Evolutionary conservation across 1,140 invertebrate species (phyloP), one percentile per base, ranked within the genome.

Genomic region (Aleiodes sp.): DNA sequence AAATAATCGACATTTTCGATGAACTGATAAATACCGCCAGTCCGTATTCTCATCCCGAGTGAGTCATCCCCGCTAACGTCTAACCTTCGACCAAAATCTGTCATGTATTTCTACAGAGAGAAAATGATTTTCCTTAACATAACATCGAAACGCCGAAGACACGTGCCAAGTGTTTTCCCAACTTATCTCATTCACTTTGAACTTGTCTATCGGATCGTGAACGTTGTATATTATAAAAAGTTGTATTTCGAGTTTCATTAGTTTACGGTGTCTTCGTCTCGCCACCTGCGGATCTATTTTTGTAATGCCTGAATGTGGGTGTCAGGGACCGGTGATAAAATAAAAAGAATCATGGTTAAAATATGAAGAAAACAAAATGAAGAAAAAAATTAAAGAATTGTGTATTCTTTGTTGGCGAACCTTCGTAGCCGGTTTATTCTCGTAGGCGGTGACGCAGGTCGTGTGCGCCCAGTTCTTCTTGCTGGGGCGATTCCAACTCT

Each of bases 231-330:
- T 6, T 35, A 35, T 35, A 10, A 10, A 6, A 35, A 6, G 4
- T 24, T 6, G 46, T 52, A 24, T 26, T 16, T 24, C 46, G 46
- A 16, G 46, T 52, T 52, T 24, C 26, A 16, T 21, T 16, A 52
- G 2, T 52, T 52, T 52, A 52, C 26, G 46, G 9, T 24, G 21
- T 24, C 46, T 52, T 52, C 19, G 2, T 52, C 46, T 52, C 46
- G 46, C 46, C 46, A 52, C 46, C 46, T 52, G 46, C 46, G 46
- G 46, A 52, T 52, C 46, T 52, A 52, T 52, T 52, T 52, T 52
- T 52, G 26, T 24, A 21, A 21, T 24, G 21, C 26, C 46, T 6
- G 21, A 24, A 52, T 21, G 46, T 52, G 46, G 46, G 46, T 52
- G 46, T 52, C 21, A 21, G 46, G 21, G n/a, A 43, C 12, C 16